Evolutionary conservation across 2,797 vertebrate species (phyloP).

Genomic region (Syngnathus rostellatus): DNA sequence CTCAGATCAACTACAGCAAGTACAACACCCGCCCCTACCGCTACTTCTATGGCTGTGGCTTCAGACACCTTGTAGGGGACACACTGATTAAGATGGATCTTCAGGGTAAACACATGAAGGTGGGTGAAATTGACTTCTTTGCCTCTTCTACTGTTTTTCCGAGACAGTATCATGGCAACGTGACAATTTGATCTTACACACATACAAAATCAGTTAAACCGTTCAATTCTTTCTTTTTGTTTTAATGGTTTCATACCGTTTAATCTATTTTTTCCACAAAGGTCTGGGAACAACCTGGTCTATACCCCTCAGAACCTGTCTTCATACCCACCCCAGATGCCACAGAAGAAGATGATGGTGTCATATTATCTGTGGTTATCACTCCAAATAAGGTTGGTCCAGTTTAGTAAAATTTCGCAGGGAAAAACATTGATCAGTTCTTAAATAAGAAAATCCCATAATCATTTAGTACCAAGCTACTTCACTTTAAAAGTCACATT

Average conservation of each 20-base stretch:
- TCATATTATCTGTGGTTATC: conserved; percentile 82
- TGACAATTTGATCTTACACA: background rate
- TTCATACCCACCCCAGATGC: conserved; percentile 79
- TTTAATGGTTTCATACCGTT: background rate
- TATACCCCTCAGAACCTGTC: conserved; percentile 84
- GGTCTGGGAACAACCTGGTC: conserved; percentile 80
- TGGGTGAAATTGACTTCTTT: conserved; percentile 18
- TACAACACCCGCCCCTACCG: conserved; percentile 77
- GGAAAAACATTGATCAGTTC: background rate
- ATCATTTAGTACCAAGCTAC: background rate
- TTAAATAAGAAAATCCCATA: background rate
- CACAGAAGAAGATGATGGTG: conserved; percentile 78
- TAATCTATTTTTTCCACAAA: conserved; percentile 36
- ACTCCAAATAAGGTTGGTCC: conserved; percentile 58
- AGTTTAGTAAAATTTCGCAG: background rate
- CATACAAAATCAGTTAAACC: background rate
- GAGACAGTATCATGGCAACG: too few relatives aligned
- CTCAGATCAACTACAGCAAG: conserved; percentile 79
- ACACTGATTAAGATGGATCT: conserved; percentile 82
- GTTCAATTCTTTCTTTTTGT: background rate
- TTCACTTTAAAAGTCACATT: background rate
- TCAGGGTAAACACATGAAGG: conserved; percentile 75
- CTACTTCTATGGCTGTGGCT: conserved; percentile 87
- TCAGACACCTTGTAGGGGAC: conserved; percentile 80
- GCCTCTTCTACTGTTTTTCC: background rate